These are phyloP conservation scores for Ethmia dodecea DNA, from an alignment of 2,888 invertebrate genomes.

Conservation along the genomic window DNA sequence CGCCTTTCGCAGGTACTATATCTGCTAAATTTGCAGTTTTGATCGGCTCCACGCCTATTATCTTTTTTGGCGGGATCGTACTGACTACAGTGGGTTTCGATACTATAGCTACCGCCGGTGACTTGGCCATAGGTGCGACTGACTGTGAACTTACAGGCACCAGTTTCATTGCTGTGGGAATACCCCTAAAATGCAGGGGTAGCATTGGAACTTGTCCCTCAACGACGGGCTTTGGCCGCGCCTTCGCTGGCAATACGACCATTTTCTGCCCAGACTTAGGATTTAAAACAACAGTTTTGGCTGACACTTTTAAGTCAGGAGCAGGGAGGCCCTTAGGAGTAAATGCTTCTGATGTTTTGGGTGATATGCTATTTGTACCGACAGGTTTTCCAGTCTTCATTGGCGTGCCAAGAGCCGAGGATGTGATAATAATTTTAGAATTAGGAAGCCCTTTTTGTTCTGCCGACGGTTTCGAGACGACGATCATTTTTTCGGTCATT, in stretches of 20 bases:
- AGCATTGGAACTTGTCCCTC: slow-evolving; percentile 61
- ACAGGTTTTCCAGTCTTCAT: slow-evolving; percentile 36
- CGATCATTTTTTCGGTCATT: slow-evolving; percentile 61
- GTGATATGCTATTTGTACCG: slow-evolving; percentile 44
- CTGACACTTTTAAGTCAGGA: slow-evolving; percentile 68
- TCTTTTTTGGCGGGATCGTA: slow-evolving; percentile 11
- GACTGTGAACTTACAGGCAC: slow-evolving; percentile 63
- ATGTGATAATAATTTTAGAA: slow-evolving; percentile 58
- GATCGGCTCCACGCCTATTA: slow-evolving; percentile 31
- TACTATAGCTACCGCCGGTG: slow-evolving; percentile 45
- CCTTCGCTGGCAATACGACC: slow-evolving; percentile 69
- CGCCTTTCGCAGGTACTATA: slow-evolving; percentile 63
- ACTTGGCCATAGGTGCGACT: slow-evolving; percentile 33
- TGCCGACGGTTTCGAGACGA: slow-evolving; percentile 58
- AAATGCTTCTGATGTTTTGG: slow-evolving; percentile 49
- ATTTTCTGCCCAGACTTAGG: slow-evolving; percentile 71
- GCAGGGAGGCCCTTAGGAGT: slow-evolving; percentile 69
- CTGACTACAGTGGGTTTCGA: slow-evolving; percentile 47
- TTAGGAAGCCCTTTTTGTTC: slow-evolving; percentile 45
- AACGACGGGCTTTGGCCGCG: slow-evolving; percentile 48
- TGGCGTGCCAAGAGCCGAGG: slow-evolving; percentile 42
- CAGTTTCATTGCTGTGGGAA: slow-evolving; percentile 65
- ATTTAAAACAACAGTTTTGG: slow-evolving; percentile 67
- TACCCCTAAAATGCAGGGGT: slow-evolving; percentile 67
- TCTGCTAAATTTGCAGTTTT: slow-evolving; percentile 70